These are phyloP conservation scores for Gortyna flavago DNA, from an alignment of 2,888 invertebrate species.

Conservation along the genomic window DNA sequence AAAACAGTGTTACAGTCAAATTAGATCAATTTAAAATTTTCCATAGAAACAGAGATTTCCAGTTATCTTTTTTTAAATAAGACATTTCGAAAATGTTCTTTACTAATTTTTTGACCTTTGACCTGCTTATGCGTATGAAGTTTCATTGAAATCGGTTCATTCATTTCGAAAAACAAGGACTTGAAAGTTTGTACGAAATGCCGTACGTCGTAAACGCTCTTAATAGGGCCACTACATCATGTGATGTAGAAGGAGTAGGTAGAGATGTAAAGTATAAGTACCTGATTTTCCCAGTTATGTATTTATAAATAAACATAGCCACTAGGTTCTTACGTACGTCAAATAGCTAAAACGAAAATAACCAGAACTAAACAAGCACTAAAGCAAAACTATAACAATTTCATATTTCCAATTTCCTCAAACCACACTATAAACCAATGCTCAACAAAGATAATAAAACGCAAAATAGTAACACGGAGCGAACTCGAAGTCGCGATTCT, in stretches of 20 bases:
- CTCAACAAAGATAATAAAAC: constrained; percentile 17
- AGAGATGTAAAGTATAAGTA: background rate
- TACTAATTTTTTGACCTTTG: too few species aligned
- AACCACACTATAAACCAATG: background rate
- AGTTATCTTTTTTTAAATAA: too few species aligned
- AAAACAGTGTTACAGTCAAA: too few species aligned
- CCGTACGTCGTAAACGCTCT: too few species aligned
- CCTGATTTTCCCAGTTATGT: background rate
- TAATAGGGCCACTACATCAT: background rate
- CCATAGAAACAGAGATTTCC: too few species aligned
- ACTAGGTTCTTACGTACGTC: background rate
- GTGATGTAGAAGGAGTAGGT: background rate
- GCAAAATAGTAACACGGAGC: constrained; percentile 8
- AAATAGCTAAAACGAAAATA: background rate
- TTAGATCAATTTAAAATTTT: too few species aligned
- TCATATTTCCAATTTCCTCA: constrained; percentile 17
- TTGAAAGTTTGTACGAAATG: too few species aligned
- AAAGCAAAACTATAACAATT: background rate
- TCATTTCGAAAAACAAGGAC: too few species aligned
- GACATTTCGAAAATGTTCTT: too few species aligned
- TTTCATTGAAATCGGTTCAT: too few species aligned
- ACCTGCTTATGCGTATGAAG: too few species aligned
- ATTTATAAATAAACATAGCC: background rate
- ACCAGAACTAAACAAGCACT: background rate
- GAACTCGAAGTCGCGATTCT: constrained; percentile 28